A percentile compares a stretch with the other conserved stretches of the same genome.
phyloP scores from a whole-genome alignment of 1,140 invertebrate species.

The Leptoteleia sp. region DNA sequence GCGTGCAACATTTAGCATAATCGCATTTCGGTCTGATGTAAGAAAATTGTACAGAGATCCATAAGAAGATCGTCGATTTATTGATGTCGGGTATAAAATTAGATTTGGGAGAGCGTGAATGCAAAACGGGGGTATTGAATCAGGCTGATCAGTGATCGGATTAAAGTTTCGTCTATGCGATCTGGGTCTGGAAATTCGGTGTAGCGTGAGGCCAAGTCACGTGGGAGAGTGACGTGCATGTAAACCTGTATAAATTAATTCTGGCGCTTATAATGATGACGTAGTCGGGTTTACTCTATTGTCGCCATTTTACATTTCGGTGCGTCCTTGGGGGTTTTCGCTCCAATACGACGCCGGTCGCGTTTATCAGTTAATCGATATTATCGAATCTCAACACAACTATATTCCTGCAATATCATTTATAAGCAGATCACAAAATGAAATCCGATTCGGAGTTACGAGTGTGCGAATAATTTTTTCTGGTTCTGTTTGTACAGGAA shows the following conservation, averaged over 20 bases:
- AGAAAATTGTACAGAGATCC: constrained; percentile 33
- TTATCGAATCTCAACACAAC: constrained; percentile 48
- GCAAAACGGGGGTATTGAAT: constrained; percentile 59
- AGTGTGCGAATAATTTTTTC: constrained; percentile 12
- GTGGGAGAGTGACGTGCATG: constrained; percentile 50
- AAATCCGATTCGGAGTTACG: constrained; percentile 2
- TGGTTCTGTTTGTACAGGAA: too few species aligned
- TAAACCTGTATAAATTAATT: constrained; percentile 64
- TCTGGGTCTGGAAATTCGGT: constrained; percentile 46
- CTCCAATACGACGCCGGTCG: constrained; percentile 53
- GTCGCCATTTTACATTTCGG: constrained; percentile 63
- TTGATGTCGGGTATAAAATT: constrained; percentile 45
- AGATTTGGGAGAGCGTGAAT: constrained; percentile 46
- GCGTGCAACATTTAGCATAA: neutral
- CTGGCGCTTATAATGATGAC: constrained; percentile 61
- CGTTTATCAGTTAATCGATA: constrained; percentile 61
- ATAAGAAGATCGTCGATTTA: constrained; percentile 50
- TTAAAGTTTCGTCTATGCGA: constrained; percentile 63
- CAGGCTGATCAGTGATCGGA: constrained; percentile 62
- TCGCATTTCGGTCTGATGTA: neutral
- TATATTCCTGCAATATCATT: constrained; percentile 23
- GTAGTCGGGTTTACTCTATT: constrained; percentile 51
- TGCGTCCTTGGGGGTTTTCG: constrained; percentile 42
- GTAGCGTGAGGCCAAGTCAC: constrained; percentile 42
- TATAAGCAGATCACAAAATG: constrained; percentile 45